phyloP scores from a whole-genome alignment of 2,113 vertebrate genomes.

The Tichodroma muraria region DNA sequence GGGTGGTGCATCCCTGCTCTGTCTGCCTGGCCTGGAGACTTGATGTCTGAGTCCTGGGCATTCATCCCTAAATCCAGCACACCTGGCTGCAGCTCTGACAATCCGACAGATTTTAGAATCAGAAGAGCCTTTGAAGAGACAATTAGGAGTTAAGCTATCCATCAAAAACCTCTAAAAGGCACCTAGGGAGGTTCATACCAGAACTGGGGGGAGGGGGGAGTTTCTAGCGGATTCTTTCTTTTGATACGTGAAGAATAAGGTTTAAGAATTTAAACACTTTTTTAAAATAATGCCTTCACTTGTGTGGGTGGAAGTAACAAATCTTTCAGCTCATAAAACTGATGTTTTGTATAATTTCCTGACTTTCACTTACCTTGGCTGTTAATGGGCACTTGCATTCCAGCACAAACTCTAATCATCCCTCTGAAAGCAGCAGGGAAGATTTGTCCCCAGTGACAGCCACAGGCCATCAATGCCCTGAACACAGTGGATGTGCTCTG shows the following conservation, averaged over 20 bases:
- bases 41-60: background rate
- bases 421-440: background rate
- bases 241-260: background rate
- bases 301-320: slow-evolving; percentile 1
- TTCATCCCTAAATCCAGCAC: background rate
- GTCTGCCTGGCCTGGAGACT: background rate
- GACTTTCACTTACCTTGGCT: slow-evolving; percentile 3
- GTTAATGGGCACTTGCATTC: background rate
- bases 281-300: slow-evolving; percentile 15
- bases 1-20: background rate
- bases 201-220: background rate
- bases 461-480: background rate
- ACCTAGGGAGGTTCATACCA: background rate
- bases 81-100: background rate
- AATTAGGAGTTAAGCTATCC: background rate
- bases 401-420: background rate
- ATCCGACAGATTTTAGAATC: background rate
- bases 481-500: background rate
- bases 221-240: background rate
- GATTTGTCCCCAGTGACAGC: background rate
- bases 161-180: background rate
- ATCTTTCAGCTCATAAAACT: slow-evolving; percentile 21
- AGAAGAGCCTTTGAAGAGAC: background rate
- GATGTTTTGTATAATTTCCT: background rate
- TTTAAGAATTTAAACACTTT: background rate